Conservation (phyloP, 2,113 vertebrate genomes). For the Varanus salvator region DNA sequence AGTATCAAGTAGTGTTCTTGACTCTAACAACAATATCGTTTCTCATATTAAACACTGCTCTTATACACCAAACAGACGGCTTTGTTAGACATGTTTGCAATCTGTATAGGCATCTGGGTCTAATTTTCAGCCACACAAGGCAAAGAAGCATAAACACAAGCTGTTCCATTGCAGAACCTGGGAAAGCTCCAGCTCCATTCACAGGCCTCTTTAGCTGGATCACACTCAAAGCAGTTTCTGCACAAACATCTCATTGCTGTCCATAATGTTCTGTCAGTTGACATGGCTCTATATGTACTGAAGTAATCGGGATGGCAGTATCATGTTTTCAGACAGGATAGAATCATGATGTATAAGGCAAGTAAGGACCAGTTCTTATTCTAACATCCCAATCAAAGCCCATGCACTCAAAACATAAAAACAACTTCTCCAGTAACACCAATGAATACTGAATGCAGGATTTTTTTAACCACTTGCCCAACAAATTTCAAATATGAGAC, state of each 20-base stretch:
- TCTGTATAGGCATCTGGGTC: neutral
- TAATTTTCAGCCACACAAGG: constrained; percentile 9
- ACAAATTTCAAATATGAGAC: neutral
- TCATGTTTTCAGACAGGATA: neutral
- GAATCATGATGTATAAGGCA: neutral
- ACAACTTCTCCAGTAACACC: neutral
- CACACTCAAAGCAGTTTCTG: neutral
- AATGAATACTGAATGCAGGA: neutral
- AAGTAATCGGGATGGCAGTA: neutral
- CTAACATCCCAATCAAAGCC: neutral
- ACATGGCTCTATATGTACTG: neutral
- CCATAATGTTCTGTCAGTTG: neutral
- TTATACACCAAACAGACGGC: neutral
- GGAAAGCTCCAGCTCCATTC: neutral
- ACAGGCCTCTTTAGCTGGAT: neutral
- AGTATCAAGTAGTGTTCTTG: neutral
- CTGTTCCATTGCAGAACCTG: constrained; percentile 2
- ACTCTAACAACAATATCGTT: neutral
- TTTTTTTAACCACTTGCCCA: neutral
- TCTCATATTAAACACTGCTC: neutral
- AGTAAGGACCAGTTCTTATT: neutral
- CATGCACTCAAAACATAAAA: neutral
- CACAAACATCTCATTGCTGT: neutral
- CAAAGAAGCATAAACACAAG: constrained; percentile 10
- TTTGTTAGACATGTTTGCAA: neutral